Percentiles rank a stretch among this genome's conserved stretches.
Evolutionary conservation across 2,888 invertebrate genomes (phyloP).

Genomic region (Phoenoteleia sp.): DNA sequence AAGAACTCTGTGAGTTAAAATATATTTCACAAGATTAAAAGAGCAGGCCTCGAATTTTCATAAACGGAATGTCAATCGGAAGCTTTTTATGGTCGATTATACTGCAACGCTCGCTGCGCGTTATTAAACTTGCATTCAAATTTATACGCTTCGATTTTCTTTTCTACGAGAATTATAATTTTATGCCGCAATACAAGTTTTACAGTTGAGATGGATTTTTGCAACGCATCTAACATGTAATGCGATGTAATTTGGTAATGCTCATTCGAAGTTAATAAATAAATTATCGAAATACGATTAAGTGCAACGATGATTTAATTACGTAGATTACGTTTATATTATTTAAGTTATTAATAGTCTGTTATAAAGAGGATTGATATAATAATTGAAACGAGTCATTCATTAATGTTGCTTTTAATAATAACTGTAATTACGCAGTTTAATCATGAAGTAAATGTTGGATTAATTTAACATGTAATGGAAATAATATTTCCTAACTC

Average conservation of each 20-base stretch:
- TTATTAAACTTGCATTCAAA: slow-evolving; percentile 21
- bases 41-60: slow-evolving; percentile 29
- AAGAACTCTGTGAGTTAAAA: slow-evolving; percentile 11
- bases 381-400: slow-evolving; percentile 11
- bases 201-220: not conserved
- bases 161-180: not conserved
- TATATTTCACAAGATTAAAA: slow-evolving; percentile 32
- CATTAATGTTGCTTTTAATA: slow-evolving; percentile 6
- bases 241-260: not conserved
- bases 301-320: slow-evolving; percentile 10
- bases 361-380: slow-evolving; percentile 6
- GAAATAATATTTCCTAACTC: too few species aligned
- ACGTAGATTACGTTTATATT: not conserved
- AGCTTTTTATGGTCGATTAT: slow-evolving; percentile 15
- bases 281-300: slow-evolving; percentile 15
- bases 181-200: slow-evolving; percentile 1
- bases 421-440: not conserved
- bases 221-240: too few species aligned
- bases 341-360: not conserved
- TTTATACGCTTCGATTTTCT: too few species aligned
- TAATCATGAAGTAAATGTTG: not conserved
- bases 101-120: not conserved
- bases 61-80: slow-evolving; percentile 20
- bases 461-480: not conserved
- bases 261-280: slow-evolving; percentile 17